Base-by-base conservation (phyloP, 2,113 vertebrate species). In the Scortum barcoo region DNA sequence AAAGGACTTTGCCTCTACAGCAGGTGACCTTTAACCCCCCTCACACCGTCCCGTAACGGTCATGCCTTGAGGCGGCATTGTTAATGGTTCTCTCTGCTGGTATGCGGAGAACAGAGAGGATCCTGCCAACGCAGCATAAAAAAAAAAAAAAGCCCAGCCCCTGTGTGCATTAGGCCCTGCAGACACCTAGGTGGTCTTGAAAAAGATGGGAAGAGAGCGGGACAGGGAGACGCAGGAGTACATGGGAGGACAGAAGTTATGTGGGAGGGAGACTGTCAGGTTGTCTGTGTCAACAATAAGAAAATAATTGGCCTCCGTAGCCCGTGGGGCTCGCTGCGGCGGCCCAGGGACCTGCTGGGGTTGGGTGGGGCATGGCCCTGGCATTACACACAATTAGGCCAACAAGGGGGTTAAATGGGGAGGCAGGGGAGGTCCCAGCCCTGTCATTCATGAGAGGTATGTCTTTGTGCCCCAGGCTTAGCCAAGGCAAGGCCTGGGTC, bases 201-300 rank as follows among this genome's bases (percentile, higher is more conserved):
- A 80, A 76, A 73, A 84, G 81, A 87, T 84, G 76, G 83, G 56
- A 72, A 86, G 78, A 88, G 81, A 72, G 53, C 48, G 68, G 83
- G 81, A 60, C 36, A 70, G 76, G 76, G 82, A 86, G 86, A 89
- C 85, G 78, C 86, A 24, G 58, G 72, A 89, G 78, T 82, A 89
- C 77, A 90, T 53, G 78, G 87, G 89, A 91, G 85, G 86, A 91
- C 72, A 82, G 87, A 81, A 90, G 89, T 88, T 91, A 88, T 91
- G 91, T 89, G 80, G 91, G 90, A 88, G 92, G 83, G 70, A 88
- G 86, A 82, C 77, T 92, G 91, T 91, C 91, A 91, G 92, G 91
- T 86, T 89, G 91, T 94, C 93, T 93, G 92, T 94, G 92, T 94
- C 89, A 93, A 93, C 89, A 93, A 89, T 86, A 91, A 83, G 72